Percentiles rank a stretch among this genome's conserved stretches.
phyloP scores from a whole-genome alignment of 2,113 vertebrate species.

The Callospermophilus lateralis region DNA sequence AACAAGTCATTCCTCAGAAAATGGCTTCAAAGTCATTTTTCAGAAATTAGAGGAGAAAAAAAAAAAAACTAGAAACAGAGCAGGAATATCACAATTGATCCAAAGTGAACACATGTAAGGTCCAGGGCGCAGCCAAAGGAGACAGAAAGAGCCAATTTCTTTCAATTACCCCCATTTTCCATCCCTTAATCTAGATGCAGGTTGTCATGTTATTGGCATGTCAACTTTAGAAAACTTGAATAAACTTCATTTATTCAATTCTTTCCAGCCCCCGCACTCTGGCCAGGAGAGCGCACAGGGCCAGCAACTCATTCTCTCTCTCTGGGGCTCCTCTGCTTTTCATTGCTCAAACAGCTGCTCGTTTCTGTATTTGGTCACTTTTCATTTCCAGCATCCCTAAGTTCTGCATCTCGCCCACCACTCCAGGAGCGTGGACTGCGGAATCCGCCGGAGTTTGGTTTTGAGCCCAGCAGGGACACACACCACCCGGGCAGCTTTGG shows the following conservation, averaged over 20 bases:
- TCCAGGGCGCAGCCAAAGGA: not conserved
- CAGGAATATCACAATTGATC: slow-evolving; percentile 13
- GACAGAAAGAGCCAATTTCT: not conserved
- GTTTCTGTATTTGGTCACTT: not conserved
- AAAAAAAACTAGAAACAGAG: not conserved
- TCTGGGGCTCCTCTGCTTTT: not conserved
- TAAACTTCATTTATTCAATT: not conserved
- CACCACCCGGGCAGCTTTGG: not conserved
- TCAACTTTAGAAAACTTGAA: slow-evolving; percentile 3
- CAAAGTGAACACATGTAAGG: not conserved
- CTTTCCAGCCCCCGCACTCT: not conserved
- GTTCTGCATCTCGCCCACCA: not conserved
- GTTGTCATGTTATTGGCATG: slow-evolving; percentile 51
- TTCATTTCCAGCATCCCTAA: not conserved
- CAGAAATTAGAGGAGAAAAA: not conserved
- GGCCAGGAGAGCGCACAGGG: not conserved
- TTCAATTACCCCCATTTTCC: slow-evolving; percentile 51
- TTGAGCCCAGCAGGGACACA: not conserved
- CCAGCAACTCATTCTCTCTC: not conserved
- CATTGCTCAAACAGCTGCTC: not conserved
- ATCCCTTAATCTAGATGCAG: slow-evolving; percentile 19
- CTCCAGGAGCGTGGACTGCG: not conserved
- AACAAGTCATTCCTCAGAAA: slow-evolving; percentile 57
- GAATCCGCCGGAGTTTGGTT: not conserved
- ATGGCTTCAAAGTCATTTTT: slow-evolving; percentile 54